Evolutionary conservation across 2,113 vertebrate species (phyloP).

Genomic region (Cynocephalus volans): DNA sequence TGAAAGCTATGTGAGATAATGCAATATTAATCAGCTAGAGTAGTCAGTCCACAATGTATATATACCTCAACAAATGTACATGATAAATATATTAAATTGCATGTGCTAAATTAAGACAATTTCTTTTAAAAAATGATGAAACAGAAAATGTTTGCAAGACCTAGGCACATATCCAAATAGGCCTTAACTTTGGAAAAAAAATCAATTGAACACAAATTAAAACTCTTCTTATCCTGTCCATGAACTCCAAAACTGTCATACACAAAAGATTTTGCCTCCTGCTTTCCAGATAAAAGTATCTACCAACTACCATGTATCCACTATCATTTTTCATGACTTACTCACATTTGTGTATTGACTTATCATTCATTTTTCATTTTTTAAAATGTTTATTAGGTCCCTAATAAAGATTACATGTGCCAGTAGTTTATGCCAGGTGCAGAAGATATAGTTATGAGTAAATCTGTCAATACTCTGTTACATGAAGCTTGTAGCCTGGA

Average conservation of each 20-base stretch:
- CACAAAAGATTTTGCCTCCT: not conserved
- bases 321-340: too few relatives aligned
- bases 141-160: not conserved
- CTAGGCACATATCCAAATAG: not conserved
- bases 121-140: not conserved
- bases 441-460: not conserved
- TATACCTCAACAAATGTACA: not conserved
- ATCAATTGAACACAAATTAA: not conserved
- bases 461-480: not conserved
- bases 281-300: not conserved
- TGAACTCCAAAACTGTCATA: not conserved
- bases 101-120: too few relatives aligned
- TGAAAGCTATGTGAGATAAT: not conserved
- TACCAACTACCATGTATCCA: too few relatives aligned
- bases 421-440: too few relatives aligned
- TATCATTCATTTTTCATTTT: too few relatives aligned
- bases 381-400: not conserved
- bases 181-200: not conserved
- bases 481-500: not conserved
- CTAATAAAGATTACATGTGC: not conserved
- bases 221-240: not conserved
- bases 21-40: not conserved
- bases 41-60: not conserved
- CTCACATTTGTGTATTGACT: not conserved
- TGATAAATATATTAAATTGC: not conserved